These are phyloP conservation scores for Drosophila greeni DNA, from an alignment of 2,888 invertebrate species.

Conservation along the genomic window DNA sequence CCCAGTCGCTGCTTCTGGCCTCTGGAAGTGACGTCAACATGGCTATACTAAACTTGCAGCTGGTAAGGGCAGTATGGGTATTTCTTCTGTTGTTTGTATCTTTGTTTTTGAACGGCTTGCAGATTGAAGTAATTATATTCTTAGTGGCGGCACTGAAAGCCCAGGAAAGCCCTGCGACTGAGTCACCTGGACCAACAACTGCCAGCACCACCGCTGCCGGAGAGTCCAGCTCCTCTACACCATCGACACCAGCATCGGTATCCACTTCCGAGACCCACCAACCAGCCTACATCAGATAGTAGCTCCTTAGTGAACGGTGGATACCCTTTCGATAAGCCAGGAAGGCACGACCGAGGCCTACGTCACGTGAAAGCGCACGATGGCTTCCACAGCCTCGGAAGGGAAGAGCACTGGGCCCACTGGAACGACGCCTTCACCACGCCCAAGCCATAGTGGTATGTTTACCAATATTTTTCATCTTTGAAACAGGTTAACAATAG, in stretches of 20 bases:
- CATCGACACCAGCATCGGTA: background rate
- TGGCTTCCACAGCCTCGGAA: constrained; percentile 48
- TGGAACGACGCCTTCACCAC: constrained; percentile 54
- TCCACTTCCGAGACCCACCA: background rate
- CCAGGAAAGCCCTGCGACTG: constrained; percentile 2
- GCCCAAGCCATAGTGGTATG: background rate
- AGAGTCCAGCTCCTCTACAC: background rate
- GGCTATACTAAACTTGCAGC: constrained; percentile 14
- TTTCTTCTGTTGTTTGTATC: background rate
- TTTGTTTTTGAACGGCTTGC: background rate
- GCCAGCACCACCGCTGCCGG: background rate
- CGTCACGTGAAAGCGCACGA: constrained; percentile 48
- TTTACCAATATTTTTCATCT: background rate
- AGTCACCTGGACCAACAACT: background rate
- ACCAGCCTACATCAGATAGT: background rate
- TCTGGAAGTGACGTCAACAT: constrained; percentile 18
- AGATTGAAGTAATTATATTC: constrained; percentile 28
- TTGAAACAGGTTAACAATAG: background rate
- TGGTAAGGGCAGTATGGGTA: constrained; percentile 3
- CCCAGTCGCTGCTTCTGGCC: constrained; percentile 16
- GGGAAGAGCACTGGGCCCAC: constrained; percentile 36
- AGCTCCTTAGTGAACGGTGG: constrained; percentile 34
- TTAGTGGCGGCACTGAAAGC: constrained; percentile 9
- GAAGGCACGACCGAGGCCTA: background rate
- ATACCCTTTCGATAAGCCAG: constrained; percentile 24